A percentile compares a stretch with the other conserved stretches of the same genome.
Evolutionary conservation across 2,888 invertebrate species (phyloP).

Genomic region (Omphaloscelis lunosa): DNA sequence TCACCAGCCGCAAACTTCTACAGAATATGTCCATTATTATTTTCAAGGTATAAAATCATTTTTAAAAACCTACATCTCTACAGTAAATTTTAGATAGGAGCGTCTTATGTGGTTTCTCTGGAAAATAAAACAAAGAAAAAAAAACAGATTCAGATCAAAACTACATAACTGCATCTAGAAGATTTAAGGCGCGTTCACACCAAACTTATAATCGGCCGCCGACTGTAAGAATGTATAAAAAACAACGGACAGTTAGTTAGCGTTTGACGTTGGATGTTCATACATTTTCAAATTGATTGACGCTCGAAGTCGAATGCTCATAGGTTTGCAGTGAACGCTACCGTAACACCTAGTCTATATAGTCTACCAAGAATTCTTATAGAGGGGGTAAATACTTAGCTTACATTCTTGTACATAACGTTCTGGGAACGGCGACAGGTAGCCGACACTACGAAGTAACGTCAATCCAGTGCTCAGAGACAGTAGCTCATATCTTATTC

Average conservation of each 20-base stretch:
- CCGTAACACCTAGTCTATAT: not conserved
- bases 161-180: not conserved
- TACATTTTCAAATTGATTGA: not conserved
- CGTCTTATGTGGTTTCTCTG: too few species aligned
- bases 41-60: not conserved
- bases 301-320: too few species aligned
- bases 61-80: not conserved
- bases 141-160: too few species aligned
- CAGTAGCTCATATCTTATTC: constrained; percentile 28
- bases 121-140: not conserved
- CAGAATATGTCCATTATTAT: not conserved
- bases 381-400: not conserved
- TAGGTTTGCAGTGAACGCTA: not conserved
- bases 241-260: not conserved
- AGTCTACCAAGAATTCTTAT: not conserved
- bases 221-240: not conserved
- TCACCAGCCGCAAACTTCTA: not conserved
- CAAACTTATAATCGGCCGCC: not conserved
- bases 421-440: constrained; percentile 11
- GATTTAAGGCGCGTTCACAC: not conserved
- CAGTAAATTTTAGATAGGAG: not conserved
- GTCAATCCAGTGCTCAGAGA: constrained; percentile 7
- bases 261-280: not conserved
- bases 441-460: constrained; percentile 12
- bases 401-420: constrained; percentile 20